Evolutionary conservation across 2,113 vertebrate genomes (phyloP).

Genomic region (Tonatia bakeri): DNA sequence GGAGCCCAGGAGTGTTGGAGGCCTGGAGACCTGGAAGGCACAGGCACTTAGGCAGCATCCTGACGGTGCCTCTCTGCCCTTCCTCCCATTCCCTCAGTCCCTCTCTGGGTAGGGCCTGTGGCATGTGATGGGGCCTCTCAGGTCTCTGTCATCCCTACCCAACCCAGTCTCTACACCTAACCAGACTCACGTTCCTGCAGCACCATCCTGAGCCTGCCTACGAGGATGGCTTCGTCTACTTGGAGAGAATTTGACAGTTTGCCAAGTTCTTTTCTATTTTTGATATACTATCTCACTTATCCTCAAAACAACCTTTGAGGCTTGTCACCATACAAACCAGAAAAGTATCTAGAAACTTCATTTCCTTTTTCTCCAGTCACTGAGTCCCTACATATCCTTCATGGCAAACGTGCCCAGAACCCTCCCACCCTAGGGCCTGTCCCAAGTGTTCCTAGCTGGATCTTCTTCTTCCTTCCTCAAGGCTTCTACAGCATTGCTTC

Average conservation of each 20-base stretch:
- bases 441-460: neutral
- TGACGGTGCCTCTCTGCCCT: neutral
- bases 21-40: neutral
- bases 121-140: neutral
- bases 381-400: neutral
- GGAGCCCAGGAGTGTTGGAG: neutral
- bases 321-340: neutral
- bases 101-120: neutral
- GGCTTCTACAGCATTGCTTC: too few relatives aligned
- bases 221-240: neutral
- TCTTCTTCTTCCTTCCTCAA: neutral
- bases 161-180: neutral
- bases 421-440: neutral
- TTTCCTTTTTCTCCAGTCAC: neutral
- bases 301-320: neutral
- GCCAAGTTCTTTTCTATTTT: neutral
- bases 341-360: neutral
- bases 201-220: neutral
- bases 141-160: neutral
- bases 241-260: neutral
- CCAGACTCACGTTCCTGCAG: neutral
- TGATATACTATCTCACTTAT: neutral
- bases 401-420: neutral
- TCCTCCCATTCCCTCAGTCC: neutral
- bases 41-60: neutral